Evolutionary conservation across 2,113 vertebrate genomes (phyloP).

Genomic region (Brachyhypopomus occidentalis): DNA sequence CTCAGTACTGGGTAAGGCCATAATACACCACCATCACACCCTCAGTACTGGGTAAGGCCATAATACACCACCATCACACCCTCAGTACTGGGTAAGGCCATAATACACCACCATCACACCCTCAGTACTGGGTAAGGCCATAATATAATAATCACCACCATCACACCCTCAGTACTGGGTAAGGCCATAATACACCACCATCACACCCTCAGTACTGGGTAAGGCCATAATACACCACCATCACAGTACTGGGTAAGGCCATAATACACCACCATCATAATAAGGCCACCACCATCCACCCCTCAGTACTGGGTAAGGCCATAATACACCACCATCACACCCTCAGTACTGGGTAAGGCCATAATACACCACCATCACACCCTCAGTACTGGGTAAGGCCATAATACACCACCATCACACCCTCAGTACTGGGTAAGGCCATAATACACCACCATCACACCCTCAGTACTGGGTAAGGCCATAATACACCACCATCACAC

Average conservation of each 20-base stretch:
- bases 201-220: neutral
- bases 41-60: slow-evolving; percentile 70
- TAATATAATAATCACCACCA: no score
- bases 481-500: no score
- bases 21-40: slow-evolving; percentile 58
- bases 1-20: no score
- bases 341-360: slow-evolving; percentile 72
- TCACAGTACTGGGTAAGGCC: slow-evolving; percentile 72
- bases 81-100: slow-evolving; percentile 70
- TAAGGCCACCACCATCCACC: no score
- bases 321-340: slow-evolving; percentile 51
- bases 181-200: neutral
- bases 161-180: slow-evolving; percentile 76
- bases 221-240: no score
- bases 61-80: slow-evolving; percentile 58
- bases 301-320: slow-evolving; percentile 72
- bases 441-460: neutral
- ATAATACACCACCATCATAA: no score
- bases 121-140: no score
- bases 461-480: no score
- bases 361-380: neutral
- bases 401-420: no score
- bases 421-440: slow-evolving; percentile 72
- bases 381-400: no score
- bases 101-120: neutral